Percentiles rank a stretch among this genome's conserved stretches.
These are phyloP conservation scores for Caerostris darwini DNA, from an alignment of 1,140 invertebrate species.

Conservation along the genomic window DNA sequence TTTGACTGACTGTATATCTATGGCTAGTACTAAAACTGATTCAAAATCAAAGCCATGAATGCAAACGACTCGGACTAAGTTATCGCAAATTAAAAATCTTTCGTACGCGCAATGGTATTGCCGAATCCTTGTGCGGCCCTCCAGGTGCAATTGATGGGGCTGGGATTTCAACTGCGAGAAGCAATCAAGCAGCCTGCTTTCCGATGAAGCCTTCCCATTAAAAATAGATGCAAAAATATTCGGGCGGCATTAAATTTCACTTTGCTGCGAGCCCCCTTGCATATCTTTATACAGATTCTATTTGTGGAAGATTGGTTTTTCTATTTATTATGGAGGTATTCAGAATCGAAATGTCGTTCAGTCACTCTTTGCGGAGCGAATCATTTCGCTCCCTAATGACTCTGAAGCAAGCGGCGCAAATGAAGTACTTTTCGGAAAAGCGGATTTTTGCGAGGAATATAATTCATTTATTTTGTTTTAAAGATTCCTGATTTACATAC, in stretches of 20 bases:
- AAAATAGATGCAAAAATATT: conserved; percentile 71
- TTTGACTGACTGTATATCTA: no score
- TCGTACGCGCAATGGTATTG: background rate
- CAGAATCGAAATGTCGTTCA: conserved; percentile 40
- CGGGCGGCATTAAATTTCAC: conserved; percentile 68
- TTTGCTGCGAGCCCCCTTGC: conserved; percentile 29
- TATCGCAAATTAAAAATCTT: conserved; percentile 36
- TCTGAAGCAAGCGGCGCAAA: conserved; percentile 12
- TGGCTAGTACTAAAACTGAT: no score
- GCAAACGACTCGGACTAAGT: background rate
- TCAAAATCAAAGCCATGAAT: background rate
- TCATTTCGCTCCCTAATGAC: conserved; percentile 38
- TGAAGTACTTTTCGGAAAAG: background rate
- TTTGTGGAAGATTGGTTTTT: conserved; percentile 59
- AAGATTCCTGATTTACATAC: background rate
- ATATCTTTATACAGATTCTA: conserved; percentile 50
- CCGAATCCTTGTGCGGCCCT: background rate
- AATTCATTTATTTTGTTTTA: conserved; percentile 23
- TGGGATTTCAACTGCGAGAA: background rate
- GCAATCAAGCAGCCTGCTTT: conserved; percentile 32
- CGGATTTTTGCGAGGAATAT: background rate
- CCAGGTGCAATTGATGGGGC: conserved; percentile 63
- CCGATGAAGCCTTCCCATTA: conserved; percentile 36
- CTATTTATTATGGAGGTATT: conserved; percentile 48
- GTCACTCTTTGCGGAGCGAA: conserved; percentile 1